A percentile compares a stretch with the other conserved stretches of the same genome.
These are phyloP conservation scores for Laothoe populi DNA, from an alignment of 2,888 invertebrate species.

Conservation along the genomic window DNA sequence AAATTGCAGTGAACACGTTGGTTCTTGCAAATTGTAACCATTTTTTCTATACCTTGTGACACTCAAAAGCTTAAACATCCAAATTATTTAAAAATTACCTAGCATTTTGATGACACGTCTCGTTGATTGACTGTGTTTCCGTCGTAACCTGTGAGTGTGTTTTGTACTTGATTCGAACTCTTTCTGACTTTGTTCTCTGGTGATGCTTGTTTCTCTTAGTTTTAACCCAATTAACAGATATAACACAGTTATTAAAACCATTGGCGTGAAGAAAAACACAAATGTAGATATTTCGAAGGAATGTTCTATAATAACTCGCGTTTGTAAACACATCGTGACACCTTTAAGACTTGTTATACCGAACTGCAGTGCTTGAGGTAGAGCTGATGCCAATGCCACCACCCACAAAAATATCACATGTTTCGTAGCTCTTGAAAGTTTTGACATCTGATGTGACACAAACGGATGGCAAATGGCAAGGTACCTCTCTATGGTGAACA, in stretches of 20 bases:
- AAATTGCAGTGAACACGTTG: background rate
- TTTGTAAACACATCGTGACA: conserved; percentile 78
- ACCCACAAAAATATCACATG: conserved; percentile 93
- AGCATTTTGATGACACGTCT: conserved; percentile 90
- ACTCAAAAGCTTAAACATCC: too few relatives aligned
- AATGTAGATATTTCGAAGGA: conserved; percentile 89
- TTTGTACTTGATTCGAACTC: conserved; percentile 51
- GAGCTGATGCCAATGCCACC: conserved; percentile 88
- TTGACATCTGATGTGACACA: conserved; percentile 92
- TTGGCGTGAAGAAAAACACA: conserved; percentile 90
- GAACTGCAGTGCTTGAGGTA: conserved; percentile 87
- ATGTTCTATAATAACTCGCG: conserved; percentile 81
- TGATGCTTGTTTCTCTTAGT: conserved; percentile 77
- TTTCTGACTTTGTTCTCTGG: conserved; percentile 57
- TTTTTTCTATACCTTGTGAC: too few relatives aligned
- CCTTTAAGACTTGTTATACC: conserved; percentile 69
- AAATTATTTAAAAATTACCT: conserved; percentile 77
- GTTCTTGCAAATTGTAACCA: background rate
- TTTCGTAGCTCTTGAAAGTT: conserved; percentile 92
- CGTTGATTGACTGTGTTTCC: conserved; percentile 85
- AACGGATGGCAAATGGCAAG: conserved; percentile 87
- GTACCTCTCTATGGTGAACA: conserved; percentile 92
- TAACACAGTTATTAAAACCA: conserved; percentile 90
- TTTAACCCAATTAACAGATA: conserved; percentile 88
- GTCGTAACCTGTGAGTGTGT: conserved; percentile 55